Percentiles rank a stretch among this genome's conserved stretches.
These are phyloP conservation scores for Xanthorhoe spadicearia DNA, from an alignment of 2,888 invertebrate species.

Conservation along the genomic window DNA sequence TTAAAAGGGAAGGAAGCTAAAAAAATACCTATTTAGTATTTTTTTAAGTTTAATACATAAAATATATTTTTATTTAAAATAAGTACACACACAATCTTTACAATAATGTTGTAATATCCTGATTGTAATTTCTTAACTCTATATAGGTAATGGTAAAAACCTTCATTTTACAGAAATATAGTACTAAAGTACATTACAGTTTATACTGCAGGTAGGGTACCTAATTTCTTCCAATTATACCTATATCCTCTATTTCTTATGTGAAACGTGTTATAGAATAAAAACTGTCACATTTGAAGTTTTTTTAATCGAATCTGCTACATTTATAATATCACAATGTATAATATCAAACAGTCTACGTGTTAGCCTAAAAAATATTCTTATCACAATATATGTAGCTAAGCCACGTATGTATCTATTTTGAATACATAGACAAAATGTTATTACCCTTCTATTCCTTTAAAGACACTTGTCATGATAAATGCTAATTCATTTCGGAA, in stretches of 20 bases:
- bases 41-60: not conserved
- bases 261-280: not conserved
- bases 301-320: too few species aligned
- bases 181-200: not conserved
- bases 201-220: not conserved
- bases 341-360: not conserved
- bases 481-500: not conserved
- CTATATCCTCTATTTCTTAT: too few species aligned
- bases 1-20: too few species aligned
- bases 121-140: not conserved
- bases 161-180: too few species aligned
- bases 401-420: conserved; percentile 1
- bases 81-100: conserved; percentile 28
- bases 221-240: too few species aligned
- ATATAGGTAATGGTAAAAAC: too few species aligned
- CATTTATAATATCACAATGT: conserved; percentile 32
- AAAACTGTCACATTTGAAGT: not conserved
- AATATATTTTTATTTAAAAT: conserved; percentile 11
- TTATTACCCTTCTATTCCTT: too few species aligned
- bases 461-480: not conserved
- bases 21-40: too few species aligned
- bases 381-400: conserved; percentile 13
- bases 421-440: too few species aligned
- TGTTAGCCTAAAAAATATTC: not conserved
- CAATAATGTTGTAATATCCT: conserved; percentile 1